phyloP scores from a whole-genome alignment of 2,888 invertebrate species.

The Drosophila borborema region DNA sequence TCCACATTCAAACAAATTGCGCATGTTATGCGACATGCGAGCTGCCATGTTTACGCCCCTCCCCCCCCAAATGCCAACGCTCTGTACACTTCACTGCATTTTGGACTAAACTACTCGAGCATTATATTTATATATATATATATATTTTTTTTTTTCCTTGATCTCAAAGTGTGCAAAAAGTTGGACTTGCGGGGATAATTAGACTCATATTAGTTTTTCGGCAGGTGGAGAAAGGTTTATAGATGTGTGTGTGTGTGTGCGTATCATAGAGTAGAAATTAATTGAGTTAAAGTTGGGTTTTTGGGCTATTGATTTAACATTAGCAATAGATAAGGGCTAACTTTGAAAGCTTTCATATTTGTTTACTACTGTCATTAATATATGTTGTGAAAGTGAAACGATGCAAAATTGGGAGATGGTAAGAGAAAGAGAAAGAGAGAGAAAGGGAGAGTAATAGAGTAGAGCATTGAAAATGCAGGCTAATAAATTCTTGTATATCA shows the following conservation, averaged over 20 bases:
- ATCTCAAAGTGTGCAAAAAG: conserved; percentile 25
- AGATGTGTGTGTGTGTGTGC: not conserved
- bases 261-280: conserved; percentile 15
- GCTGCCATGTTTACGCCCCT: conserved; percentile 67
- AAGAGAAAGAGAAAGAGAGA: no score
- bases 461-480: no score
- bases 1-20: conserved; percentile 74
- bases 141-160: not conserved
- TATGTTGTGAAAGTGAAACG: not conserved
- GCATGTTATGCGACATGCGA: conserved; percentile 78
- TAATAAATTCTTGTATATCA: no score
- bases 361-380: not conserved
- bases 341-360: not conserved
- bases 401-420: not conserved
- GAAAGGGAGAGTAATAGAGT: no score
- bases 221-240: not conserved
- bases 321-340: conserved; percentile 1
- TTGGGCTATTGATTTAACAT: conserved; percentile 3
- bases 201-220: conserved; percentile 30
- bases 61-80: no score
- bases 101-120: conserved; percentile 30
- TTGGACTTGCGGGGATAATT: conserved; percentile 38
- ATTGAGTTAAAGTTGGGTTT: conserved; percentile 22
- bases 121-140: not conserved
- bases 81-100: conserved; percentile 36